Evolutionary conservation across 2,888 invertebrate species (phyloP).

Genomic region (Cerastis rubricosa): DNA sequence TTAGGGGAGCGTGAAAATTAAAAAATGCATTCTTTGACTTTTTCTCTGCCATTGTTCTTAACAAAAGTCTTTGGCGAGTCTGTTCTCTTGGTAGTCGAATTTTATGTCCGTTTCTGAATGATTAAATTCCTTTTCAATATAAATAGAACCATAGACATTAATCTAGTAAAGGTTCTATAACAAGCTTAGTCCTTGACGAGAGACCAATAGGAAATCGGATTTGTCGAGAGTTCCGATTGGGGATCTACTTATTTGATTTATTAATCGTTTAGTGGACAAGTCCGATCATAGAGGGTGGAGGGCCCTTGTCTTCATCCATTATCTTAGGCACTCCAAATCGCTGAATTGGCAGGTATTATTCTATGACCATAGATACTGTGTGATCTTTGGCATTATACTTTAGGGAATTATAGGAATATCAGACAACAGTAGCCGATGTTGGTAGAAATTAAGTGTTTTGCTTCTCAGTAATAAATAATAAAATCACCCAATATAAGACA

Average conservation of each 20-base stretch:
- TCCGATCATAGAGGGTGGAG: constrained; percentile 31
- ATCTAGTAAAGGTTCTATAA: constrained; percentile 20
- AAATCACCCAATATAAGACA: neutral
- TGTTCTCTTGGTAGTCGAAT: neutral
- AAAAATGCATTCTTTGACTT: constrained; percentile 32
- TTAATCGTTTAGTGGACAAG: constrained; percentile 55
- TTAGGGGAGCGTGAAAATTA: constrained; percentile 33
- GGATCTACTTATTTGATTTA: constrained; percentile 58
- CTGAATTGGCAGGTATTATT: constrained; percentile 22
- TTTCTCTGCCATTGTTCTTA: constrained; percentile 1
- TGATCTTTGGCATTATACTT: neutral
- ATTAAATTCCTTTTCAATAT: neutral
- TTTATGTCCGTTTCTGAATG: neutral
- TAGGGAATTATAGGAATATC: neutral
- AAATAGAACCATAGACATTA: constrained; percentile 10
- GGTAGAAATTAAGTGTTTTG: neutral
- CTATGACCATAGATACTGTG: neutral
- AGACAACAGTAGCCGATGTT: neutral
- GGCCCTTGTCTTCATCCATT: constrained; percentile 48
- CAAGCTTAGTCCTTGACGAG: constrained; percentile 22
- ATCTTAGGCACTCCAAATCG: constrained; percentile 26
- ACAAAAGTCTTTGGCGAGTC: neutral
- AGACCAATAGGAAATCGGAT: constrained; percentile 51
- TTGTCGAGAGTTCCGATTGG: constrained; percentile 50
- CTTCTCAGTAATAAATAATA: neutral